Percentiles rank a stretch among this genome's conserved stretches.
Conservation (phyloP, 2,113 vertebrate species). For the Otis tarda region DNA sequence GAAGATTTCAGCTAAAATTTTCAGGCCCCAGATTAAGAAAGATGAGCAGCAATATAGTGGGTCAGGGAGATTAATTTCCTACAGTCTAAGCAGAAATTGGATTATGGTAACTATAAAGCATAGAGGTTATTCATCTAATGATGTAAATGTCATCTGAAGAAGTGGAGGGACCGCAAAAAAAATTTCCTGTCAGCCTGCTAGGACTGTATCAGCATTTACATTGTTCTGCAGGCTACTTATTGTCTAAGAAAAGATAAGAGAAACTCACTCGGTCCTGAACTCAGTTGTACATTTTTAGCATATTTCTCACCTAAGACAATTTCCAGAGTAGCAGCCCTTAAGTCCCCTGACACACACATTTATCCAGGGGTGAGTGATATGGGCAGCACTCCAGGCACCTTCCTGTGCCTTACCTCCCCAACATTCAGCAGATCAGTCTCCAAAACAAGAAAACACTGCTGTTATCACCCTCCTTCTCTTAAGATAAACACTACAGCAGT, state of each 20-base stretch:
- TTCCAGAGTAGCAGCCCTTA: background rate
- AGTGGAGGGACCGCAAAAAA: background rate
- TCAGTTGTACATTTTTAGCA: background rate
- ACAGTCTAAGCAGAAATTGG: background rate
- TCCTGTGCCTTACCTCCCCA: background rate
- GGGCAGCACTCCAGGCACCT: background rate
- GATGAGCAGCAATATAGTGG: background rate
- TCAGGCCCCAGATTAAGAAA: background rate
- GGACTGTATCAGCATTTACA: background rate
- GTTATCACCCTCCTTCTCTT: background rate
- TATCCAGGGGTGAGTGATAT: background rate
- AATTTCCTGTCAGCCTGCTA: background rate
- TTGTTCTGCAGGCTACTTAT: background rate
- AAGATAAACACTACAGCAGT: background rate
- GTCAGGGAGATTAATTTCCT: background rate
- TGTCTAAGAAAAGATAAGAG: constrained; percentile 7
- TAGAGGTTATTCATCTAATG: background rate
- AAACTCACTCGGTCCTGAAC: background rate
- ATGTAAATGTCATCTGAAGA: background rate
- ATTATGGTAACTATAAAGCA: background rate
- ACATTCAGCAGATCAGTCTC: background rate
- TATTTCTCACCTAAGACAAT: constrained; percentile 26
- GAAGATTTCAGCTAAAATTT: background rate
- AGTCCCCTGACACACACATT: background rate
- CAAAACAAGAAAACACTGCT: constrained; percentile 6